Conservation (phyloP, 1,140 invertebrate genomes). For the Hormaphis cornu region DNA sequence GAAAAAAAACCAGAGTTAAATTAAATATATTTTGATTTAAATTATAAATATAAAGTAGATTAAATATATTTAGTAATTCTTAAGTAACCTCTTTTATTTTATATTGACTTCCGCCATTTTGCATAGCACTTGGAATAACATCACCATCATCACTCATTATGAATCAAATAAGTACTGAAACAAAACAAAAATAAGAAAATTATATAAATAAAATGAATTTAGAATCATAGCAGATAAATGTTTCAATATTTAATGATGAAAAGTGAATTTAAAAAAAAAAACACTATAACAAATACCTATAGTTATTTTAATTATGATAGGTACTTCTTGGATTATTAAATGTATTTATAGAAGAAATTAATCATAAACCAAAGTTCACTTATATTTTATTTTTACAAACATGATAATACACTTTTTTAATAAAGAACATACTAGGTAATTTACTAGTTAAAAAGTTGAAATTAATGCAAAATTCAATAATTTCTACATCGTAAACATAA, state of each 20-base stretch:
- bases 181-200: neutral
- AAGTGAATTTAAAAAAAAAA: neutral
- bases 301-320: neutral
- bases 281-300: neutral
- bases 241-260: neutral
- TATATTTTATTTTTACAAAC: neutral
- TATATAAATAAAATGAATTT: neutral
- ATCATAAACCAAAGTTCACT: neutral
- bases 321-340: neutral
- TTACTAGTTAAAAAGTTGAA: no score
- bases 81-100: constrained; percentile 16
- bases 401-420: no score
- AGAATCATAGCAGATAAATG: neutral
- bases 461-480: no score
- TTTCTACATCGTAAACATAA: no score
- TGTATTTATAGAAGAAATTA: neutral
- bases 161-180: constrained; percentile 2
- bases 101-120: constrained; percentile 22
- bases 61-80: neutral
- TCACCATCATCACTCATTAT: constrained; percentile 30
- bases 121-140: constrained; percentile 18
- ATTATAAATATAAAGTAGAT: no score
- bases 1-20: neutral
- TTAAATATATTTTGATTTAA: neutral
- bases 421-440: no score